A percentile compares a stretch with the other conserved stretches of the same genome.
phyloP scores from a whole-genome alignment of 1,140 invertebrate species.

The Neodiprion fabricii region DNA sequence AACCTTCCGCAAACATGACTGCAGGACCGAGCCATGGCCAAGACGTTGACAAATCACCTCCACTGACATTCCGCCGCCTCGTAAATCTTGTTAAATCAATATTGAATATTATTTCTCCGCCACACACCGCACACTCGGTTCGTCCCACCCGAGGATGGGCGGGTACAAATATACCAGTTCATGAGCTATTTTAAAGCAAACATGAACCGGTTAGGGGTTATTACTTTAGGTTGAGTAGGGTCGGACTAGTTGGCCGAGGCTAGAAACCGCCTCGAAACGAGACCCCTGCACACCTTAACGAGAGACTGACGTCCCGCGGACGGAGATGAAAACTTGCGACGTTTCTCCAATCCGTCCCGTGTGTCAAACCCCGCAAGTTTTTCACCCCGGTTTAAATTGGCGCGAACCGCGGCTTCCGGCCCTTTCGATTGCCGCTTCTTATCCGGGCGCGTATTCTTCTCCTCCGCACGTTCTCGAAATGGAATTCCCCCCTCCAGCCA shows the following conservation, averaged over 20 bases:
- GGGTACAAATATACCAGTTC: constrained; percentile 1
- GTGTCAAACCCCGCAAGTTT: not conserved
- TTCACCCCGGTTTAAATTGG: not conserved
- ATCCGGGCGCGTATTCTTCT: not conserved
- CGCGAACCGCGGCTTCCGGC: not conserved
- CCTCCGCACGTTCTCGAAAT: not conserved
- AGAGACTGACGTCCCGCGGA: not conserved
- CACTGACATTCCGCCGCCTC: constrained; percentile 20
- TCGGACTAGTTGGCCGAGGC: constrained; percentile 14
- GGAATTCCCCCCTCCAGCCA: no score
- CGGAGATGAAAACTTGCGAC: not conserved
- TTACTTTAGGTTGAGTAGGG: constrained; percentile 21
- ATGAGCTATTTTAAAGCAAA: constrained; percentile 30
- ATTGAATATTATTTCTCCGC: constrained; percentile 34
- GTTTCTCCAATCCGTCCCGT: not conserved
- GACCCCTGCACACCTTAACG: not conserved
- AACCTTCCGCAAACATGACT: not conserved
- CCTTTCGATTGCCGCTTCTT: not conserved
- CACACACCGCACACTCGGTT: constrained; percentile 7
- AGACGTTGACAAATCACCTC: constrained; percentile 32
- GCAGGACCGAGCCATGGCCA: constrained; percentile 6
- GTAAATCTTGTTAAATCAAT: constrained; percentile 34
- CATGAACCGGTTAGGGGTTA: constrained; percentile 29
- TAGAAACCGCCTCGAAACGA: not conserved
- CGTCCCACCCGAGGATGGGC: not conserved